Evolutionary conservation across 2,797 vertebrate genomes (phyloP), one percentile per base, ranked within the genome.

Genomic region (Adrianichthys oophorus): DNA sequence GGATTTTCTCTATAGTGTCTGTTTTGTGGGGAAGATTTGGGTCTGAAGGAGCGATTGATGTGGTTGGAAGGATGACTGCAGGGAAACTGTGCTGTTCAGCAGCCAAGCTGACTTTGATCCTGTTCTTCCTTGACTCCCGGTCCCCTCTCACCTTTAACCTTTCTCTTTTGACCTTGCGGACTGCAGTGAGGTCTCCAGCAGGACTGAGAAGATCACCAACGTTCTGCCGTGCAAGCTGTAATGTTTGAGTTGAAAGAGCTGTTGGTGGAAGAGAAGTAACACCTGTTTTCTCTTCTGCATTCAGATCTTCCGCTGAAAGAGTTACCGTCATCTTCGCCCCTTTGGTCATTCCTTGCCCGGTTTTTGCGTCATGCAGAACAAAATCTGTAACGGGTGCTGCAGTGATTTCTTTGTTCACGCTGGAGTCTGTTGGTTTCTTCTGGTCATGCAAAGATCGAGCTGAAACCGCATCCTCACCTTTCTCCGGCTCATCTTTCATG

Each of bases 401-500:
- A 23, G 52, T 1, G 5, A 10, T 48, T 48, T 61, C 56, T 46
- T 68, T 68, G 26, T 52, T 61, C 45, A 40, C 3, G 15, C 63
- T 29, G 0, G 4, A 21, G n/a, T 69, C 61, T 6, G 23, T 56
- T 4, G 50, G 47, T 23, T 71, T 82, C 69, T 78, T 76, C 49
- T 69, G 59, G 43, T 43, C 48, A 5, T n/a, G 14, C 7, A 18
- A 4, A 32, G 82, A 29, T 0, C 48, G 58, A 4, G 59, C 19
- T 12, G 70, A 55, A 59, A 56, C 56, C 0, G 24, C 56, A 15
- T 71, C 86, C 0, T 80, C 85, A 8, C 79, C 81, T 18, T 21
- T 29, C 12, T 40, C 71, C 10, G 90, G 92, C 17, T 91, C 89
- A 41, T 95, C 90, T 0, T 85, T 92, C 76, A 93, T 88, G 71